These are phyloP conservation scores for Tachypleus tridentatus DNA, from an alignment of 1,140 invertebrate species.

Conservation along the genomic window DNA sequence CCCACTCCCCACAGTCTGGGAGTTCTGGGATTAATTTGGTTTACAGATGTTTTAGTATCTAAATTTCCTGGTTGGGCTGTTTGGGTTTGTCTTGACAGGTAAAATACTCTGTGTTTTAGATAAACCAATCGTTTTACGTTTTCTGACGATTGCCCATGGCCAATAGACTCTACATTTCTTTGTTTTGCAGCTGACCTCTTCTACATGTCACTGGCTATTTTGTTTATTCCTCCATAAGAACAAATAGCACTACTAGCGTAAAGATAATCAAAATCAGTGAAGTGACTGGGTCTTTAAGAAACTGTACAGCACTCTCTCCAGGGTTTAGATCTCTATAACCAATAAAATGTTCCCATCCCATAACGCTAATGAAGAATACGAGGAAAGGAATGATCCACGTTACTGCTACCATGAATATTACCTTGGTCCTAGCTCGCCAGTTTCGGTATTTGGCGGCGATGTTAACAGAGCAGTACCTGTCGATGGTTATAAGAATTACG, in stretches of 20 bases:
- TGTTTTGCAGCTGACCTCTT: slow-evolving; percentile 92
- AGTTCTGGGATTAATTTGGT: background rate
- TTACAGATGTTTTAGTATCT: background rate
- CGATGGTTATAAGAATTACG: slow-evolving; percentile 94
- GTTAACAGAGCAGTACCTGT: slow-evolving; percentile 97
- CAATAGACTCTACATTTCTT: slow-evolving; percentile 87
- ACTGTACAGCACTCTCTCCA: slow-evolving; percentile 91
- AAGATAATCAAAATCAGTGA: slow-evolving; percentile 97
- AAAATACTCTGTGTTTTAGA: slow-evolving; percentile 17
- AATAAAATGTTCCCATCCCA: slow-evolving; percentile 97
- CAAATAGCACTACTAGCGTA: slow-evolving; percentile 92
- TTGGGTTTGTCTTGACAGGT: background rate
- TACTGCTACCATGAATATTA: slow-evolving; percentile 62
- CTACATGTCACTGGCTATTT: slow-evolving; percentile 95
- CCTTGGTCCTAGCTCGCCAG: slow-evolving; percentile 87
- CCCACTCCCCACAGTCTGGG: background rate
- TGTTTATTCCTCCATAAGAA: slow-evolving; percentile 93
- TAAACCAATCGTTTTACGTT: slow-evolving; percentile 39
- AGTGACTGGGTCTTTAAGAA: slow-evolving; percentile 91
- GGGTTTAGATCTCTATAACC: slow-evolving; percentile 75
- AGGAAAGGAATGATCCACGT: slow-evolving; percentile 95
- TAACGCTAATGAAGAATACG: slow-evolving; percentile 95
- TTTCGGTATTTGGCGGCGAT: slow-evolving; percentile 93
- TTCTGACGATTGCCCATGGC: slow-evolving; percentile 61
- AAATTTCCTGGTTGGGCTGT: background rate